A percentile compares a stretch with the other conserved stretches of the same genome.
Evolutionary conservation across 1,140 invertebrate genomes (phyloP).

Genomic region (Cepaea nemoralis): DNA sequence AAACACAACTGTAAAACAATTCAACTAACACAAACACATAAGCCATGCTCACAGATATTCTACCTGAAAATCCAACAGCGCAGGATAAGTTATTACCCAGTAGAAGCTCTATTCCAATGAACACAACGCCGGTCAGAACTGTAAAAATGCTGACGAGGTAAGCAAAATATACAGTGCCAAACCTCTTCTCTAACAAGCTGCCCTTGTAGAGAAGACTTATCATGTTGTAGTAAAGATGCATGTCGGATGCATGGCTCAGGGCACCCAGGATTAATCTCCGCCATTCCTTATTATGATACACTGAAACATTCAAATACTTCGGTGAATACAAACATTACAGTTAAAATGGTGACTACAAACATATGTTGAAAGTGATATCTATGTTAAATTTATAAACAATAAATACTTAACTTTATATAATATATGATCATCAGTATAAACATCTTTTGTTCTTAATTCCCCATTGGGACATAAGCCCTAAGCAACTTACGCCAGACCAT

Average conservation of each 20-base stretch:
- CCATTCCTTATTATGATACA: constrained; percentile 76
- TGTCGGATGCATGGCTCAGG: constrained; percentile 80
- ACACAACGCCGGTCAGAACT: constrained; percentile 74
- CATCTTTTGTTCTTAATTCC: too few species aligned
- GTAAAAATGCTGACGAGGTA: constrained; percentile 76
- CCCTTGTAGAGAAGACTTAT: constrained; percentile 80
- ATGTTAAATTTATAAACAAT: too few species aligned
- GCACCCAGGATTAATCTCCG: constrained; percentile 76
- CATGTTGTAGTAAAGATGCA: constrained; percentile 85
- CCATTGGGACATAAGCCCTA: too few species aligned
- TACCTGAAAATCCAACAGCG: constrained; percentile 81
- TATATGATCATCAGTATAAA: too few species aligned
- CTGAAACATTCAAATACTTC: constrained; percentile 58
- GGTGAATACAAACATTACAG: too few species aligned
- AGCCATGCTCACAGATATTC: too few species aligned
- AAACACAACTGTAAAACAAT: too few species aligned
- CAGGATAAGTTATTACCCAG: constrained; percentile 71
- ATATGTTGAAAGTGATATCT: too few species aligned
- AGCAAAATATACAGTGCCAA: constrained; percentile 76
- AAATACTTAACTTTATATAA: too few species aligned
- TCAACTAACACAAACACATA: too few species aligned
- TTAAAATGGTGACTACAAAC: too few species aligned
- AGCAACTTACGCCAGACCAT: too few species aligned
- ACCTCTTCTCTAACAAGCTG: constrained; percentile 74
- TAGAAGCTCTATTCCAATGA: constrained; percentile 72